Evolutionary conservation across 2,888 invertebrate species (phyloP), one percentile per base, ranked within the genome.

Genomic region (Apamea anceps): DNA sequence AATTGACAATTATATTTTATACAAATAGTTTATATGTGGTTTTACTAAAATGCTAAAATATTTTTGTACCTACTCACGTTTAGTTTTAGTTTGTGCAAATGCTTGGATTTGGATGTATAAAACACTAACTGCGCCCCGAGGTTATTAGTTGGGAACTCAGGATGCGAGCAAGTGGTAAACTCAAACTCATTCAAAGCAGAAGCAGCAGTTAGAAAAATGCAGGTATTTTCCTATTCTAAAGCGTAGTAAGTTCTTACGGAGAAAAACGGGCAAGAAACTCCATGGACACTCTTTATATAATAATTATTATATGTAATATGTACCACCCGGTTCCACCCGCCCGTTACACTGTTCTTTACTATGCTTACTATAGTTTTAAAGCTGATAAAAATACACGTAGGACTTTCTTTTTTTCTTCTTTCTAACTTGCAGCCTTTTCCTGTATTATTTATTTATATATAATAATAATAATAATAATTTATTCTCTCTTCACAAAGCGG

Each of bases 1-100:
- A 48, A 81, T 42, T 70, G 75, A 32, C 62, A 48, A 77, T 72
- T 54, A 63, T 77, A 71, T 32, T 62, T 66, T 48, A 62, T 66
- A 54, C 42, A 51, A 74, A 72, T 25, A 68, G 10, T 75, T 45
- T 57, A 45, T 32, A 18, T 51, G 25, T 65, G 15, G 57, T 66
- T 77, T 66, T 51, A 54, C 13, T 2, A 12, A 42, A 70, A 57
- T n/a, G 10, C 1, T 65, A 12, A 42, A 21, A 28, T 45, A 57
- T 32, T 8, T 12, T 15, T 2, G 48, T 67, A 21, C 21, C 6
- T 18, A 18, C 7, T 42, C 1, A 48, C 12, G 48, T 48, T 48
- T 48, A 42, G 42, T 13, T 48, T 13, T 48, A 13, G 13, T 48
- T 48, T 72, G 37, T 37, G 25, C 8, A 72, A 54, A n/a, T 15